A percentile compares a stretch with the other conserved stretches of the same genome.
These are phyloP conservation scores for Merodon equestris DNA, from an alignment of 2,888 invertebrate genomes.

Conservation along the genomic window DNA sequence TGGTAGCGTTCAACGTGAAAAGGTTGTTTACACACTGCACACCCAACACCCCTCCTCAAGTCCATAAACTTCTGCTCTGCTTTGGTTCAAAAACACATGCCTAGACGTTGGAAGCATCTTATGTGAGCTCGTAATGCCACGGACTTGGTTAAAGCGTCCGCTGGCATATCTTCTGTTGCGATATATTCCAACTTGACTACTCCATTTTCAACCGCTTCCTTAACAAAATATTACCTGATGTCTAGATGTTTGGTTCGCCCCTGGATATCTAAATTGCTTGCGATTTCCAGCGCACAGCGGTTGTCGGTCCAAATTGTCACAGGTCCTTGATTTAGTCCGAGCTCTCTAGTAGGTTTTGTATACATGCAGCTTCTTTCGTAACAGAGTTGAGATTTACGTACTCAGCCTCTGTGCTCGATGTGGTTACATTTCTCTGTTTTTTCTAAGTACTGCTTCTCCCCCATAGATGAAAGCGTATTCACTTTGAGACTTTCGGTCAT, in stretches of 20 bases:
- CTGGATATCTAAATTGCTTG: too few species aligned
- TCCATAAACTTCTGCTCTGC: neutral
- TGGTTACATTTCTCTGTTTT: neutral
- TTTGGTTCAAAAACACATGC: constrained; percentile 27
- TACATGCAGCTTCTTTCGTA: neutral
- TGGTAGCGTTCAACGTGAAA: too few species aligned
- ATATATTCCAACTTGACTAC: neutral
- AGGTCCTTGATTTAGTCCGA: constrained; percentile 23
- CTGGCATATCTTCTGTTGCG: constrained; percentile 20
- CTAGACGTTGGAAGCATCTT: constrained; percentile 18
- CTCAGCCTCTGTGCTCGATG: too few species aligned
- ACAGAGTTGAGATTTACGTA: too few species aligned
- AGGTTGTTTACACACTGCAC: too few species aligned
- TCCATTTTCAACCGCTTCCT: neutral
- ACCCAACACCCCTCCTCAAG: constrained; percentile 14
- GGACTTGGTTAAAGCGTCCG: constrained; percentile 21
- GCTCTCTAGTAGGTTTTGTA: neutral
- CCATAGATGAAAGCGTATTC: too few species aligned
- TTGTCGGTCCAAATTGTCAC: constrained; percentile 24
- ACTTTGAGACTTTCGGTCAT: constrained; percentile 1
- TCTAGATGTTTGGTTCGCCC: too few species aligned
- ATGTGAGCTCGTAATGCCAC: constrained; percentile 9
- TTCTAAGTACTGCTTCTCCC: neutral
- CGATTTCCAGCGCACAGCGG: constrained; percentile 14
- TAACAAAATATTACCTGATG: too few species aligned